Percentiles rank a stretch among this genome's conserved stretches.
phyloP scores from a whole-genome alignment of 2,888 invertebrate genomes.

The Scrobipalpa atriplicella region DNA sequence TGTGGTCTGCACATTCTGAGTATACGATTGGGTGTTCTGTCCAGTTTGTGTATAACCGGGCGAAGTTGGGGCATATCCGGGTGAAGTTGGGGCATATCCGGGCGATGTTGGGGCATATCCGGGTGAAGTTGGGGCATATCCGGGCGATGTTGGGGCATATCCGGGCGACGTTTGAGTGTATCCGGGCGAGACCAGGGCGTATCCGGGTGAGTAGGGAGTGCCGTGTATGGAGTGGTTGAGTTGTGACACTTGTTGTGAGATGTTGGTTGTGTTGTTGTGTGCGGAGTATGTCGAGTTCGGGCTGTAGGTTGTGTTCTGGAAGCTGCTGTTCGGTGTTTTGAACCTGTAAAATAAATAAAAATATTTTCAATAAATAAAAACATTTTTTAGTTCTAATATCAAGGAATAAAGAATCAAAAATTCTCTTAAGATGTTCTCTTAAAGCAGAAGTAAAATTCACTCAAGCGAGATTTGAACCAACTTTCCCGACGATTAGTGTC shows the following conservation, averaged over 20 bases:
- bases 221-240: constrained; percentile 63
- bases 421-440: too few species aligned
- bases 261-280: constrained; percentile 46
- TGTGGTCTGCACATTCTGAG: constrained; percentile 30
- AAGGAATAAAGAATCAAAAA: too few species aligned
- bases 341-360: constrained; percentile 53
- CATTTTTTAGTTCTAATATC: too few species aligned
- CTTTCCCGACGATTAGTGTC: too few species aligned
- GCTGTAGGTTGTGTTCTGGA: constrained; percentile 73
- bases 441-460: too few species aligned
- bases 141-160: not conserved
- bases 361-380: not conserved
- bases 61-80: constrained; percentile 8
- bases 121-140: constrained; percentile 16
- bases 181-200: constrained; percentile 38
- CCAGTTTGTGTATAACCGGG: constrained; percentile 18
- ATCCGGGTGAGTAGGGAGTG: constrained; percentile 37
- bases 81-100: constrained; percentile 16
- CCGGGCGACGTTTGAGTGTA: constrained; percentile 20
- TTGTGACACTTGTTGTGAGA: constrained; percentile 57
- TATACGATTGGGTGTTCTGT: constrained; percentile 10
- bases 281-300: constrained; percentile 70
- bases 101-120: not conserved
- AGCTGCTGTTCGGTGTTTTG: constrained; percentile 70
- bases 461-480: too few species aligned